These are phyloP conservation scores for Argentina silus DNA, from an alignment of 2,797 vertebrate species.

Conservation along the genomic window DNA sequence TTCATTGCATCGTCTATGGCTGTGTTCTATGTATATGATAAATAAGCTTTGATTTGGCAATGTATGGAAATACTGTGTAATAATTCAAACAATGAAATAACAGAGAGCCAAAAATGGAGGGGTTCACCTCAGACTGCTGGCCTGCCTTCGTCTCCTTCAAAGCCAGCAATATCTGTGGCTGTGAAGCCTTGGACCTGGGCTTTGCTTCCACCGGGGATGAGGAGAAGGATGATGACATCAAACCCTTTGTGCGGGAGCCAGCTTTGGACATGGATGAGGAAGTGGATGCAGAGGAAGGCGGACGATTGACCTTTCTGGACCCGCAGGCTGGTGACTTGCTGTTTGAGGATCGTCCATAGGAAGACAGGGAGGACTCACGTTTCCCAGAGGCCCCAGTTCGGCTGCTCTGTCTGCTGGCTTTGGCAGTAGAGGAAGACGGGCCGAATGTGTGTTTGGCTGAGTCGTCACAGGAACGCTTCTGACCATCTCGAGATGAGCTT, in stretches of 20 bases:
- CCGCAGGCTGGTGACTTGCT: background rate
- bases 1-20: too few species aligned
- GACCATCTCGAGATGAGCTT: conserved; percentile 14
- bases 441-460: conserved; percentile 7
- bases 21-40: too few species aligned
- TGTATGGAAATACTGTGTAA: too few species aligned
- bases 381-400: background rate
- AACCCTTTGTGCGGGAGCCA: conserved; percentile 32
- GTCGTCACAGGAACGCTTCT: conserved; percentile 49
- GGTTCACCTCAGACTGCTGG: background rate
- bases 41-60: too few species aligned
- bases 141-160: background rate
- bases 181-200: conserved; percentile 37
- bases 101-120: background rate
- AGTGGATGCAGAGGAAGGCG: background rate
- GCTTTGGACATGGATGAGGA: background rate
- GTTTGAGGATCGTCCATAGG: background rate
- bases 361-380: background rate
- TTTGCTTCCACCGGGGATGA: conserved; percentile 28
- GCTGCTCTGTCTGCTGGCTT: background rate
- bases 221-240: background rate
- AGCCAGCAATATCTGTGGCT: background rate
- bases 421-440: background rate
- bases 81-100: too few species aligned
- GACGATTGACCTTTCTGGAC: background rate